Evolutionary conservation across 2,113 vertebrate genomes (phyloP).

Genomic region (Canis aureus): DNA sequence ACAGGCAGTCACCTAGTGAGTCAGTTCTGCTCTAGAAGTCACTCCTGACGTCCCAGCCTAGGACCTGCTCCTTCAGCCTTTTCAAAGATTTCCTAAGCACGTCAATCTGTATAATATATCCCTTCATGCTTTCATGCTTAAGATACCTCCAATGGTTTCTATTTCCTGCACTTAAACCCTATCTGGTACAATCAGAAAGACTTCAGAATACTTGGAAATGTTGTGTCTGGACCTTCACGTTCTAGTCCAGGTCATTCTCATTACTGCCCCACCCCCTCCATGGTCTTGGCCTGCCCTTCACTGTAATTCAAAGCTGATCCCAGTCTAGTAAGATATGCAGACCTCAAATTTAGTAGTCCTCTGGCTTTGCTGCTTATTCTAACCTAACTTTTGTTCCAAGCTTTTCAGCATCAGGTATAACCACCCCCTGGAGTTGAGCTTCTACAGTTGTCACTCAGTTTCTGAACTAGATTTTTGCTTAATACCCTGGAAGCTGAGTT

Average conservation of each 20-base stretch:
- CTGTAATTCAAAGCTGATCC: background rate
- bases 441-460: background rate
- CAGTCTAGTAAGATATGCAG: background rate
- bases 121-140: background rate
- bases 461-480: background rate
- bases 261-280: background rate
- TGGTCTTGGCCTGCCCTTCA: background rate
- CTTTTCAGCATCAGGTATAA: background rate
- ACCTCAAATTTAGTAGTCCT: background rate
- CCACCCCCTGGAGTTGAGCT: background rate
- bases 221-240: background rate
- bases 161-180: background rate
- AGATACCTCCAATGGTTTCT: constrained; percentile 27
- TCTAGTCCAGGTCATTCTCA: background rate
- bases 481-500: background rate
- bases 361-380: background rate
- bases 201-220: background rate
- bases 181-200: background rate
- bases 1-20: background rate
- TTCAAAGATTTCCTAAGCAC: background rate
- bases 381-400: background rate
- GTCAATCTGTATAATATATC: background rate
- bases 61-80: background rate
- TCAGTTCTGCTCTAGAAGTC: constrained; percentile 11
- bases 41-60: background rate